phyloP scores from a whole-genome alignment of 2,797 vertebrate species.

The Thunnus albacares region DNA sequence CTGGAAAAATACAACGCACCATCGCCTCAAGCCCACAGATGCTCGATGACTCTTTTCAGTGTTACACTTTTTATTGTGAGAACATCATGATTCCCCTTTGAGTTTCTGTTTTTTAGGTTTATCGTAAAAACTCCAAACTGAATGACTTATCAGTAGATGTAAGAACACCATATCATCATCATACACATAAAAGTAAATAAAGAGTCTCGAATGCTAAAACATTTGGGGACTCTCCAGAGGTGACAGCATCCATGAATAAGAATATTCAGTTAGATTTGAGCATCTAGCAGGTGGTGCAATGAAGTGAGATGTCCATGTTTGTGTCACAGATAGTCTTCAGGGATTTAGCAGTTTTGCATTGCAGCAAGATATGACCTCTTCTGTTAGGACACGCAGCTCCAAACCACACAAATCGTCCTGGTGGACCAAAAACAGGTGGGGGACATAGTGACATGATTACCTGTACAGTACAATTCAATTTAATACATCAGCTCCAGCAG shows the following conservation, averaged over 20 bases:
- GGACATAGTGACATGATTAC: neutral
- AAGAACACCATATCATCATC: neutral
- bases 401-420: conserved; percentile 9
- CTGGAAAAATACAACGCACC: conserved; percentile 37
- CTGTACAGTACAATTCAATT: neutral
- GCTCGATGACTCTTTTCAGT: conserved; percentile 57
- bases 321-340: conserved; percentile 47
- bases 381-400: conserved; percentile 25
- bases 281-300: conserved; percentile 35
- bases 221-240: neutral
- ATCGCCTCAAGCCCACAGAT: conserved; percentile 31
- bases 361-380: conserved; percentile 50
- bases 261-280: conserved; percentile 10
- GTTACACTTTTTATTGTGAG: conserved; percentile 63
- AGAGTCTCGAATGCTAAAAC: too few species aligned
- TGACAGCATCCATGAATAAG: conserved; percentile 2
- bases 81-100: conserved; percentile 52
- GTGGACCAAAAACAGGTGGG: neutral
- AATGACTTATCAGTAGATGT: neutral
- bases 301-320: conserved; percentile 55
- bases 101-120: conserved; percentile 28
- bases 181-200: neutral
- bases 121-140: neutral
- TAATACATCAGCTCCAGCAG: neutral
- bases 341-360: conserved; percentile 31